These are phyloP conservation scores for Drosophila watanabei DNA, from an alignment of 1,140 invertebrate species.

Conservation along the genomic window DNA sequence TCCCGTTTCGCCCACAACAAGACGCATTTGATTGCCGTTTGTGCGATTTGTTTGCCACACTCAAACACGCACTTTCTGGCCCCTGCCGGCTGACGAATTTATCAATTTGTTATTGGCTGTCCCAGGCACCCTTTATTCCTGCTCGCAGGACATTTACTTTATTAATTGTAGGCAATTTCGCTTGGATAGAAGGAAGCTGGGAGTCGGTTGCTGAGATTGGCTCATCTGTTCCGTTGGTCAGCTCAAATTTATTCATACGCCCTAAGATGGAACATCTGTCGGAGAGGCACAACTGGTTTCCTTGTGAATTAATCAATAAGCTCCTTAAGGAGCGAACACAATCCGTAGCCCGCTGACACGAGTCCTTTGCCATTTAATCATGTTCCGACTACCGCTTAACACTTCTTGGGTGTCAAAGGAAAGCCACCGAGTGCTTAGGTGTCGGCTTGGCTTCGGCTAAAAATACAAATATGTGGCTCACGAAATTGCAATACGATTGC, in stretches of 20 bases:
- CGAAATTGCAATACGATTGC: constrained; percentile 12
- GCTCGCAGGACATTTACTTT: constrained; percentile 20
- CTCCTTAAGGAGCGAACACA: constrained; percentile 2
- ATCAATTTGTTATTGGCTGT: constrained; percentile 35
- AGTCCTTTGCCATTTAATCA: constrained; percentile 26
- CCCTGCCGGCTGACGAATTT: constrained; percentile 41
- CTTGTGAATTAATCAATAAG: constrained; percentile 40
- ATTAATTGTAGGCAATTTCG: constrained; percentile 53
- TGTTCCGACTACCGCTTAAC: constrained; percentile 3
- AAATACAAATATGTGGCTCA: constrained; percentile 12
- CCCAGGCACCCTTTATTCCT: constrained; percentile 3
- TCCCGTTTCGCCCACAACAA: constrained; percentile 37
- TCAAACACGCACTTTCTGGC: constrained; percentile 14
- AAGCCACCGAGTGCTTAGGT: constrained; percentile 11
- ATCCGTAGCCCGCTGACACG: not conserved
- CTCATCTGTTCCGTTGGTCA: constrained; percentile 34
- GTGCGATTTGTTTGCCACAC: constrained; percentile 24
- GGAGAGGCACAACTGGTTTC: not conserved
- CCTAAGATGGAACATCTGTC: constrained; percentile 17
- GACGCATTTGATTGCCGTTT: constrained; percentile 50
- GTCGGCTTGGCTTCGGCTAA: constrained; percentile 6
- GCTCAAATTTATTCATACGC: constrained; percentile 10
- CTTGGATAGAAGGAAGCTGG: not conserved
- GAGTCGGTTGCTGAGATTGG: constrained; percentile 1
- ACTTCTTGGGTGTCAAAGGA: constrained; percentile 44